phyloP scores from a whole-genome alignment of 1,140 invertebrate genomes.

The Drosophila kurseongensis region DNA sequence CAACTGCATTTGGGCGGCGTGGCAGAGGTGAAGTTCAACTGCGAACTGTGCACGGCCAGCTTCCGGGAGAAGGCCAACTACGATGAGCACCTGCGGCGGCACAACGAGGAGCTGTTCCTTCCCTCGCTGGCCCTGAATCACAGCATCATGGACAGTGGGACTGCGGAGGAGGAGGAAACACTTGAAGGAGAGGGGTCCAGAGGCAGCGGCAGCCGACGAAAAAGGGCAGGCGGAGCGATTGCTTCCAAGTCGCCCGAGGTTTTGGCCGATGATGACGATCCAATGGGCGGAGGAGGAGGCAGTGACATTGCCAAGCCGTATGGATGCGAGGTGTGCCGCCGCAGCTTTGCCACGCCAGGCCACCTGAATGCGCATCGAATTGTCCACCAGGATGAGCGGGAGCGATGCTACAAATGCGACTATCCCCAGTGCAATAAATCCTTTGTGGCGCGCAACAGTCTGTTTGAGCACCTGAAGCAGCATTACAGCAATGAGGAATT shows the following conservation, averaged over 20 bases:
- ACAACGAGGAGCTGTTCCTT: constrained; percentile 77
- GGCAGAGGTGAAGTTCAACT: constrained; percentile 69
- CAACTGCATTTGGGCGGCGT: constrained; percentile 64
- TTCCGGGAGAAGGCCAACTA: constrained; percentile 79
- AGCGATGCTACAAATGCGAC: constrained; percentile 72
- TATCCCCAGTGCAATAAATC: constrained; percentile 76
- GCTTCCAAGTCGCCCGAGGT: constrained; percentile 4
- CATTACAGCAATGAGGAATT: constrained; percentile 85
- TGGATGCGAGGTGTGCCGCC: constrained; percentile 66
- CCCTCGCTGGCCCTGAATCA: constrained; percentile 69
- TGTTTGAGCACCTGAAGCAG: constrained; percentile 85
- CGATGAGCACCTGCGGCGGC: constrained; percentile 77
- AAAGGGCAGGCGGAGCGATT: background rate
- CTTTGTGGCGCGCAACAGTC: constrained; percentile 85
- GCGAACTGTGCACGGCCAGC: constrained; percentile 78
- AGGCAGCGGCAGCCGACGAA: constrained; percentile 7
- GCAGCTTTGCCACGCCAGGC: constrained; percentile 62
- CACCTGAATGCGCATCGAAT: constrained; percentile 73
- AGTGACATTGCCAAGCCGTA: constrained; percentile 46
- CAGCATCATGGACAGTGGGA: constrained; percentile 58
- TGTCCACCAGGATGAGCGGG: constrained; percentile 67
- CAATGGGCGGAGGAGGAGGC: background rate
- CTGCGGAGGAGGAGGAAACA: background rate
- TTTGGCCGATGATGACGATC: constrained; percentile 10
- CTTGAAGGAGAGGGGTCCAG: background rate